Evolutionary conservation across 2,797 vertebrate genomes (phyloP), one percentile per base, ranked within the genome.

Genomic region (Trematomus bernacchii): DNA sequence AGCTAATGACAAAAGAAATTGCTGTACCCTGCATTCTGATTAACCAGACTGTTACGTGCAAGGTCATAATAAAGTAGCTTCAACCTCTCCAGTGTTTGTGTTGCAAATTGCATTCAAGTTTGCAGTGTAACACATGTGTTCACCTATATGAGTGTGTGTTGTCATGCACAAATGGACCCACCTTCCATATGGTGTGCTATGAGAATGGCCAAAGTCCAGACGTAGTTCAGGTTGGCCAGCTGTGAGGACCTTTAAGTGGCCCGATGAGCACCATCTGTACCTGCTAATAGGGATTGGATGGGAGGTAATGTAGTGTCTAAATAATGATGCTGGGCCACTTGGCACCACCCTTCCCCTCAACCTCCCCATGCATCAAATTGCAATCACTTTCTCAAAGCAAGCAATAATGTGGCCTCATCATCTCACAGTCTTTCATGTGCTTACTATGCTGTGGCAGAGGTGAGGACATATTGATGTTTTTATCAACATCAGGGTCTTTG

Each of bases 301-400:
- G 87, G 90, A 89, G 88, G 86, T 91, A 89, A 93, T 93, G 89
- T 93, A 87, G 80, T 93, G 87, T n/a, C 83, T 90, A 91, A 92
- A 88, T 90, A 91, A 93, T 85, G 83, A 85, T 71, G 76, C 85
- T 69, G 75, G 52, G 87, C 75, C 83, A 79, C 78, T 87, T 91
- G 87, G 84, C 83, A 85, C 73, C 66, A 63, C 66, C 73, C 47
- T 55, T 70, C 62, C 71, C 82, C 62, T 46, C 60, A 58, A 77
- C 78, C 76, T 82, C 84, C 80, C 77, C 19, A 3, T 18, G 9
- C 78, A 87, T 88, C 86, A 85, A 87, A 80, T 77, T 62, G 69
- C 76, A 85, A 83, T 87, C 73, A 65, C 62, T 79, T 79, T 48
- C 71, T 85, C 73, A 80, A 86, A 88, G 82, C 74, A 68, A 73